Evolutionary conservation across 2,113 vertebrate species (phyloP), one percentile per base, ranked within the genome.

Genomic region (Myrmophylax atrothorax): DNA sequence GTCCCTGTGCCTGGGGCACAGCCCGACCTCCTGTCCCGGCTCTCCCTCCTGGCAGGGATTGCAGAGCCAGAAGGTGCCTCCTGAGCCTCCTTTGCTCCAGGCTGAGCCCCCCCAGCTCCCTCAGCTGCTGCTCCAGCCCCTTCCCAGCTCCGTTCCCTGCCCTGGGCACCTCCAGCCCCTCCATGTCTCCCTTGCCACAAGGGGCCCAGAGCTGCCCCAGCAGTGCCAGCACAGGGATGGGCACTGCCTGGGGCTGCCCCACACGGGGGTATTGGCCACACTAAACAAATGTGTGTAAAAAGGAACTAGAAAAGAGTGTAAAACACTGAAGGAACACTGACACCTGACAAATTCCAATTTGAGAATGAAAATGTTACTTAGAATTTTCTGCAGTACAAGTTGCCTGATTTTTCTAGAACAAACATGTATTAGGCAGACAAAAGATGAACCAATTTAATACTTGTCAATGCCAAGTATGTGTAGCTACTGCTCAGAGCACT

Each of bases 1-100:
- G 8, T 9, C 47, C 40, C 56, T 63, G n/a, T 8, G 40, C 29
- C 35, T 33, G 25, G 35, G 50, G 55, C 18, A 69, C 7, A 56
- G 18, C 42, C 52, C 0, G 2, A 18, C 2, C 10, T 17, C 1
- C 7, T 14, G 12, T 14, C 6, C 25, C 1, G 0, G 55, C 18
- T 37, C 25, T 42, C 55, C 8, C n/a, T 60, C n/a, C 56, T 76
- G n/a, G 7, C 56, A 60, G 40, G 42, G 26, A 31, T 7, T 75
- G 42, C 25, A 59, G 33, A 75, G 42, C 14, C 26, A 60, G 3
- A 44, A 46, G 26, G 26, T 13, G 4, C 11, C 19, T 33, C 20
- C 74, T 49, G 20, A 60, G 26, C 44, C 44, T 38, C n/a, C 35
- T 77, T 33, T 50, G 2, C 28, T 40, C 74, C 58, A 62, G 74